Conservation (phyloP, 2,888 invertebrate genomes). For the Mesochorus sp. region DNA sequence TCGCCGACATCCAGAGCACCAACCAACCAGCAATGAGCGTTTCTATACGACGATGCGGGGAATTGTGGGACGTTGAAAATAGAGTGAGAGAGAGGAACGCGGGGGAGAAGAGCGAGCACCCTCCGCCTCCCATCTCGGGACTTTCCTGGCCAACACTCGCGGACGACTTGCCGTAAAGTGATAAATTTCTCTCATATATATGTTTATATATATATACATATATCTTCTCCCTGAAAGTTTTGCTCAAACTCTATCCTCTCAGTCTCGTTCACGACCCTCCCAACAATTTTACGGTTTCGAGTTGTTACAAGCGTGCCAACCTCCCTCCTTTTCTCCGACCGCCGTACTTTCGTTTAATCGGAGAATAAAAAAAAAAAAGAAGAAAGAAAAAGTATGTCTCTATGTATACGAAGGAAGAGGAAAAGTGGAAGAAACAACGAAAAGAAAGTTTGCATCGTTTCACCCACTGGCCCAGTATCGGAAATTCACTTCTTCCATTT, state of each 20-base stretch:
- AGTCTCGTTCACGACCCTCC: constrained; percentile 59
- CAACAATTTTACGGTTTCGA: constrained; percentile 62
- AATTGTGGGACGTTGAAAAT: constrained; percentile 37
- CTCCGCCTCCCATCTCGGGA: constrained; percentile 9
- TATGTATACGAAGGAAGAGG: constrained; percentile 19
- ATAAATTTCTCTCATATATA: constrained; percentile 65
- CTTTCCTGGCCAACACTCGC: constrained; percentile 55
- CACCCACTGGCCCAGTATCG: constrained; percentile 62
- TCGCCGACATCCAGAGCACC: constrained; percentile 59
- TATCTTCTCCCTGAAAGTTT: constrained; percentile 55
- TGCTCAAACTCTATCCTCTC: constrained; percentile 44
- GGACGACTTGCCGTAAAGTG: constrained; percentile 65
- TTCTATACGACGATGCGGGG: constrained; percentile 22
- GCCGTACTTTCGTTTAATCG: constrained; percentile 60
- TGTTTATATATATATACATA: constrained; percentile 23
- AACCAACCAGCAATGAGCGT: constrained; percentile 31
- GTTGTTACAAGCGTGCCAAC: constrained; percentile 61
- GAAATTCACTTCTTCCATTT: constrained; percentile 22
- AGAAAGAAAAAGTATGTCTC: not conserved
- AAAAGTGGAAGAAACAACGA: constrained; percentile 55
- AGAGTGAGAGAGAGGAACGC: constrained; percentile 36
- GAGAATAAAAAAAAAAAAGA: constrained; percentile 46
- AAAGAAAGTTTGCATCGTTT: constrained; percentile 60
- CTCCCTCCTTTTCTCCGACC: constrained; percentile 21
- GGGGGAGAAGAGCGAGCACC: not conserved